Percentiles rank a stretch among this genome's conserved stretches.
Evolutionary conservation across 2,113 vertebrate species (phyloP).

Genomic region (Oceanodroma tethys): DNA sequence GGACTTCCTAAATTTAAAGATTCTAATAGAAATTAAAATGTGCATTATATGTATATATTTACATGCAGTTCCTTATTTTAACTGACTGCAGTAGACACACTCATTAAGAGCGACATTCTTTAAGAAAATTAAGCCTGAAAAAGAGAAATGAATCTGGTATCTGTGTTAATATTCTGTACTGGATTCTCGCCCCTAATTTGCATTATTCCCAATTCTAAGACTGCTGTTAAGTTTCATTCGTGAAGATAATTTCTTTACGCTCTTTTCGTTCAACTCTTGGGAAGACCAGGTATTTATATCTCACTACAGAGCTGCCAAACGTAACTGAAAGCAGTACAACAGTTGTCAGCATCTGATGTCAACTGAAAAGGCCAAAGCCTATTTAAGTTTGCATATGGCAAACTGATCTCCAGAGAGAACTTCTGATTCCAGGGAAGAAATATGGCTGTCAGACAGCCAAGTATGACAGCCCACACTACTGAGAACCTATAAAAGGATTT

Average conservation of each 20-base stretch:
- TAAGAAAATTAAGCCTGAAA: background rate
- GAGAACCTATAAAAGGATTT: background rate
- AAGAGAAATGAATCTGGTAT: background rate
- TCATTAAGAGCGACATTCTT: background rate
- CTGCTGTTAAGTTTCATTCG: background rate
- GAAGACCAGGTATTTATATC: background rate
- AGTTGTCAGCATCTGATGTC: constrained; percentile 26
- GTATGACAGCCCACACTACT: background rate
- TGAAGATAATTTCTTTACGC: background rate
- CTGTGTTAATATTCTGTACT: background rate
- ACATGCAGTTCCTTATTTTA: background rate
- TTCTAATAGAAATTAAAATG: background rate
- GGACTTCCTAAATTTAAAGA: background rate
- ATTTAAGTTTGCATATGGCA: constrained; percentile 44
- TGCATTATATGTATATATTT: background rate
- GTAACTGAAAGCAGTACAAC: constrained; percentile 24
- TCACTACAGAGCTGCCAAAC: background rate
- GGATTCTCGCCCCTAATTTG: background rate
- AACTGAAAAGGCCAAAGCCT: constrained; percentile 41
- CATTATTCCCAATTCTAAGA: background rate
- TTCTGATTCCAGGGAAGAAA: constrained; percentile 19
- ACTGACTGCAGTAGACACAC: background rate
- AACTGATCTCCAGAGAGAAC: constrained; percentile 23
- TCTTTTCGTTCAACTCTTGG: background rate
- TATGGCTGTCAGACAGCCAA: constrained; percentile 38